phyloP scores from a whole-genome alignment of 1,140 invertebrate genomes.

The Pseudomyrmex cubaensis region DNA sequence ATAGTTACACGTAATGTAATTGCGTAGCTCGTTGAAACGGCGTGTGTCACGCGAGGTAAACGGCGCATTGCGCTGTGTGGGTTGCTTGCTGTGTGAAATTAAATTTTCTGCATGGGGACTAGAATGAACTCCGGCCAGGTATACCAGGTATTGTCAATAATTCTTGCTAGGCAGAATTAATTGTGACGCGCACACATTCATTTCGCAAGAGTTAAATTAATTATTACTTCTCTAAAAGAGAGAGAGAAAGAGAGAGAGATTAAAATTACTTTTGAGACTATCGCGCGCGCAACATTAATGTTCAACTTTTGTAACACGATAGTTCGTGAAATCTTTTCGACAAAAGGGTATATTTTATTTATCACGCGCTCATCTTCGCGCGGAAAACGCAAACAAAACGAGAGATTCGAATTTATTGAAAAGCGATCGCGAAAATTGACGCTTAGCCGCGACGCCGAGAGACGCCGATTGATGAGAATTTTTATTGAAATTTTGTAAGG shows the following conservation, averaged over 20 bases:
- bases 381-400: not conserved
- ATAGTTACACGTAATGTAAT: slow-evolving; percentile 50
- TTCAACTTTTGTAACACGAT: not conserved
- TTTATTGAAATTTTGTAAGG: slow-evolving; percentile 70
- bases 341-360: slow-evolving; percentile 40
- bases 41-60: slow-evolving; percentile 49
- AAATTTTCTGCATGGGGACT: slow-evolving; percentile 38
- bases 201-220: not conserved
- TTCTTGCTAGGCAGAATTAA: slow-evolving; percentile 4
- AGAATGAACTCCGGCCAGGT: slow-evolving; percentile 5
- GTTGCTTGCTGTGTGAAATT: slow-evolving; percentile 47
- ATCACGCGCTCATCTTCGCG: not conserved
- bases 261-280: not conserved
- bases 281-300: not conserved
- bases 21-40: slow-evolving; percentile 55
- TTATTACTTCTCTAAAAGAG: not conserved
- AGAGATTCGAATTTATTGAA: slow-evolving; percentile 62
- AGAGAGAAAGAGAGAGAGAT: no score
- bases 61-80: slow-evolving; percentile 25
- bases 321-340: slow-evolving; percentile 10
- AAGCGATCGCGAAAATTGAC: slow-evolving; percentile 30
- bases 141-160: slow-evolving; percentile 33
- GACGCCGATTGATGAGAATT: slow-evolving; percentile 62
- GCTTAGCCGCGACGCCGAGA: slow-evolving; percentile 13
- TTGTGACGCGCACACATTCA: not conserved